Percentiles rank a stretch among this genome's conserved stretches.
phyloP scores from a whole-genome alignment of 2,888 invertebrate species.

The Exephanes ischioxanthus region DNA sequence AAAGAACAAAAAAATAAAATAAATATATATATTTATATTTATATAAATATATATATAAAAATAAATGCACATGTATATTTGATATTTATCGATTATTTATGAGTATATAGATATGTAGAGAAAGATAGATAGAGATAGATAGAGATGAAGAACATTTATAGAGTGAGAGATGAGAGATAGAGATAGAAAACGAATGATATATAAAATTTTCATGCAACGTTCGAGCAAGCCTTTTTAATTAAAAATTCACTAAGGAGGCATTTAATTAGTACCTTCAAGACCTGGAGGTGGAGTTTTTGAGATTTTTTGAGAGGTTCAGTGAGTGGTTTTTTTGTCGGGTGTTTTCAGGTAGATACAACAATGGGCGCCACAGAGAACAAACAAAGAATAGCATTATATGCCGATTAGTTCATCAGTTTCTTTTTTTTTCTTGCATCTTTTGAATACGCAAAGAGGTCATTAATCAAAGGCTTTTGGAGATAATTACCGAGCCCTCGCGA shows the following conservation, averaged over 20 bases:
- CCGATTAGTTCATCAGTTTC: constrained; percentile 79
- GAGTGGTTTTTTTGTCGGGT: constrained; percentile 83
- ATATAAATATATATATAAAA: constrained; percentile 32
- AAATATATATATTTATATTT: background rate
- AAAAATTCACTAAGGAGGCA: constrained; percentile 80
- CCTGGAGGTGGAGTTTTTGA: constrained; percentile 84
- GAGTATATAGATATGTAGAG: constrained; percentile 52
- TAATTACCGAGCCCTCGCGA: constrained; percentile 51
- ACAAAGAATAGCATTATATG: constrained; percentile 84
- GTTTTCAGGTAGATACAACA: constrained; percentile 83
- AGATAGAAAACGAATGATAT: constrained; percentile 65
- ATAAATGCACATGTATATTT: constrained; percentile 49
- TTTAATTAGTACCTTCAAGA: constrained; percentile 84
- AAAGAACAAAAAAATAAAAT: constrained; percentile 23
- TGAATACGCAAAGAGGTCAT: constrained; percentile 65
- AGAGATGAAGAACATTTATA: constrained; percentile 68
- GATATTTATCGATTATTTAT: constrained; percentile 33
- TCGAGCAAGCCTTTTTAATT: constrained; percentile 77
- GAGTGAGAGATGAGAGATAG: constrained; percentile 66
- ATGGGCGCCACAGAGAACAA: constrained; percentile 85
- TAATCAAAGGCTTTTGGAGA: constrained; percentile 63
- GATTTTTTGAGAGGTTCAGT: constrained; percentile 84
- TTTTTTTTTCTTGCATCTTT: constrained; percentile 72
- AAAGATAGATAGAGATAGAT: constrained; percentile 52
- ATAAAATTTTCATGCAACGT: constrained; percentile 79